These are phyloP conservation scores for Cataglyphis hispanica DNA, from an alignment of 1,140 invertebrate species.

Conservation along the genomic window DNA sequence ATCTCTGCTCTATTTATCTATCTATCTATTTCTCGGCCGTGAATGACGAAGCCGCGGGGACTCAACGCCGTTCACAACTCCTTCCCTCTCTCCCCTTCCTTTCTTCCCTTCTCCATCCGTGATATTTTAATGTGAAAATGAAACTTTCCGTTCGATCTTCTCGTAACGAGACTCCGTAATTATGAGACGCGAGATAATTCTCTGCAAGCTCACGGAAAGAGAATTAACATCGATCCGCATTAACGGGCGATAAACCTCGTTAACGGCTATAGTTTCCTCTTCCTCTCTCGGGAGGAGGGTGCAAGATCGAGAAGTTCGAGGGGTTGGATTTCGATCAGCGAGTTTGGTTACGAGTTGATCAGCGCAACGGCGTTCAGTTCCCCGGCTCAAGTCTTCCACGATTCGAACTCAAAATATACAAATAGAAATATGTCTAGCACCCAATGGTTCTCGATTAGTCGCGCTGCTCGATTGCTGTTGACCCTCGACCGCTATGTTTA, in stretches of 20 bases:
- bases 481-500: constrained; percentile 4
- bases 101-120: no score
- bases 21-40: constrained; percentile 36
- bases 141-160: neutral
- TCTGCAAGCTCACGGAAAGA: neutral
- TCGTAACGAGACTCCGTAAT: constrained; percentile 41
- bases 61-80: constrained; percentile 41
- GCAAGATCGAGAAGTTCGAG: neutral
- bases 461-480: constrained; percentile 42
- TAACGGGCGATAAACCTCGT: constrained; percentile 49
- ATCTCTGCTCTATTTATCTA: constrained; percentile 31
- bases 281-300: neutral
- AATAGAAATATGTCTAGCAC: constrained; percentile 66
- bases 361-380: constrained; percentile 37
- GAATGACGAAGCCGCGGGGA: constrained; percentile 41
- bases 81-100: neutral
- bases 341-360: constrained; percentile 21
- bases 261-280: neutral
- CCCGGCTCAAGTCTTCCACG: constrained; percentile 58
- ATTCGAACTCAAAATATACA: constrained; percentile 57
- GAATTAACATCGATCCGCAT: constrained; percentile 36
- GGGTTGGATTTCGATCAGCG: constrained; percentile 16
- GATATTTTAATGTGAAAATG: neutral
- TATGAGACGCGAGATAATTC: constrained; percentile 41
- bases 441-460: constrained; percentile 55